phyloP scores from a whole-genome alignment of 1,140 invertebrate genomes.

The Neotoxoptera formosana region DNA sequence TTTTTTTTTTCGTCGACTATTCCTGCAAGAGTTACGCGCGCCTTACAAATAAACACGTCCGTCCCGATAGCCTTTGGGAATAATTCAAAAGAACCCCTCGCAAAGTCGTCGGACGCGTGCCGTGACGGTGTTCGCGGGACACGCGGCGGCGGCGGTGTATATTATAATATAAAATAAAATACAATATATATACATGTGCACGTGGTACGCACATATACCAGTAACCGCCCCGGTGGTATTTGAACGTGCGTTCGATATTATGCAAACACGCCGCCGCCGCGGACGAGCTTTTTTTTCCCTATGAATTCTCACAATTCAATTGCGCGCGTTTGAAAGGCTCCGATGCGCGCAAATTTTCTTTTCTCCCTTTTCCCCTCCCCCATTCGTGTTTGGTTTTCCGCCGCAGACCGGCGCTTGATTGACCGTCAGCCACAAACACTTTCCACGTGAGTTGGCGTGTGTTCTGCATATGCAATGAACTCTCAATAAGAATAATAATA shows the following conservation, averaged over 20 bases:
- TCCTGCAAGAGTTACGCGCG: not conserved
- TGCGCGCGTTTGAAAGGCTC: conserved; percentile 29
- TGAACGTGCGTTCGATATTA: conserved; percentile 28
- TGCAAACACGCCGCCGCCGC: conserved; percentile 33
- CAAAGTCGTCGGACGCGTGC: not conserved
- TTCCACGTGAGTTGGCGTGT: conserved; percentile 9
- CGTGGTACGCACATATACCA: not conserved
- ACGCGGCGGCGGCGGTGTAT: not conserved
- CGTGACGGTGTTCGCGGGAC: not conserved
- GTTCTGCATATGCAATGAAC: conserved; percentile 47
- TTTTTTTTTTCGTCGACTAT: not conserved
- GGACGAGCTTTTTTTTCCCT: not conserved
- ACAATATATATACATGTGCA: not conserved
- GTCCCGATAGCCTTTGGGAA: conserved; percentile 49
- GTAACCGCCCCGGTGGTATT: conserved; percentile 27
- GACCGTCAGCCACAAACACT: conserved; percentile 57
- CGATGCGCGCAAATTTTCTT: not conserved
- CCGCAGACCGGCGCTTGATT: conserved; percentile 41
- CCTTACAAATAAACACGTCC: conserved; percentile 27
- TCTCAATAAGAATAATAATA: not conserved
- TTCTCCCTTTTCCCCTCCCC: not conserved
- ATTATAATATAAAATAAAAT: not conserved
- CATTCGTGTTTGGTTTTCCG: not conserved
- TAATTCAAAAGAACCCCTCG: conserved; percentile 53
- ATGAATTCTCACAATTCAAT: conserved; percentile 47